phyloP scores from a whole-genome alignment of 2,113 vertebrate genomes.

The Pavo muticus region DNA sequence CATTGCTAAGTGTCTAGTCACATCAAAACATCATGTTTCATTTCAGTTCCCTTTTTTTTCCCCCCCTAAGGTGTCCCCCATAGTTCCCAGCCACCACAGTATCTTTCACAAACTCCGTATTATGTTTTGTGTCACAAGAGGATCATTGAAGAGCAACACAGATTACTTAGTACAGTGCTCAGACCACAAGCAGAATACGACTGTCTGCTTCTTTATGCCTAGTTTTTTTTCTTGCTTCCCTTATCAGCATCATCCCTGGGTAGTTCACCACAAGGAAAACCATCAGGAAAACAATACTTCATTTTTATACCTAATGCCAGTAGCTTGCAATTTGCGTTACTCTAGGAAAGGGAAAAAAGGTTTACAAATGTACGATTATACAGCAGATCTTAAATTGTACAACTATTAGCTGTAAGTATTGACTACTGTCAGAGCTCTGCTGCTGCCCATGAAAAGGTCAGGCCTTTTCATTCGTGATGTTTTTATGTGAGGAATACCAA shows the following conservation, averaged over 20 bases:
- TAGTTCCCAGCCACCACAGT: not conserved
- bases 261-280: not conserved
- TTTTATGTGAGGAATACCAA: slow-evolving; percentile 66
- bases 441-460: slow-evolving; percentile 65
- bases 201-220: not conserved
- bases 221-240: not conserved
- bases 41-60: not conserved
- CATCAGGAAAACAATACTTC: slow-evolving; percentile 24
- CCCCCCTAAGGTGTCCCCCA: not conserved
- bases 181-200: not conserved
- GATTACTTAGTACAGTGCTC: not conserved
- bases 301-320: slow-evolving; percentile 39
- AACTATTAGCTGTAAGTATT: slow-evolving; percentile 67
- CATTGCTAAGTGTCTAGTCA: not conserved
- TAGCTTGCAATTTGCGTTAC: not conserved
- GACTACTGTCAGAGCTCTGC: slow-evolving; percentile 47
- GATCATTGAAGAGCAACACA: not conserved
- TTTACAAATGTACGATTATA: slow-evolving; percentile 66
- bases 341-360: not conserved
- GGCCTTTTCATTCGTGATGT: slow-evolving; percentile 54
- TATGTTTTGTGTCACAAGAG: not conserved
- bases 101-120: not conserved
- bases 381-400: slow-evolving; percentile 53
- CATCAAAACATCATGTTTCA: not conserved
- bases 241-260: not conserved